These are phyloP conservation scores for Chloroclystis v-ata DNA, from an alignment of 2,888 invertebrate species.

Conservation along the genomic window DNA sequence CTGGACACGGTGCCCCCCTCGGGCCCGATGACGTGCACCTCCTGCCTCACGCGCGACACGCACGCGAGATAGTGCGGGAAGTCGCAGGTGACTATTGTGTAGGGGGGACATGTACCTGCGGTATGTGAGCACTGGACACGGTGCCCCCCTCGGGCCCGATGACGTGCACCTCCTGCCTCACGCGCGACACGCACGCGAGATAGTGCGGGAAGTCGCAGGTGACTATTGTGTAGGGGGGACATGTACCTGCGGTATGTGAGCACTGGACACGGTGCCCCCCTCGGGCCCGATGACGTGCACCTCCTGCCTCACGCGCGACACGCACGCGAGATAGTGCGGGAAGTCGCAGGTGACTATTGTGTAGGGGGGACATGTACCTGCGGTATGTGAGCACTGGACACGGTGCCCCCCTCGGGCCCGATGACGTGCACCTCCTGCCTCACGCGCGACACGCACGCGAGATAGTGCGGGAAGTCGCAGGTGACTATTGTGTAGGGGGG, in stretches of 20 bases:
- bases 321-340: conserved; percentile 98
- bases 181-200: conserved; percentile 95
- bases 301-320: conserved; percentile 96
- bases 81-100: conserved; percentile 94
- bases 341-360: conserved; percentile 83
- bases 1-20: conserved; percentile 98
- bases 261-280: conserved; percentile 97
- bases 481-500: neutral
- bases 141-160: conserved; percentile 99
- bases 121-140: conserved; percentile 93
- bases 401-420: conserved; percentile 98
- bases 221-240: conserved; percentile 81
- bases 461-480: conserved; percentile 97
- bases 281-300: conserved; percentile 98
- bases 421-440: conserved; percentile 97
- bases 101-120: conserved; percentile 67
- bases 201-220: conserved; percentile 99
- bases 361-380: conserved; percentile 53
- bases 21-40: conserved; percentile 97
- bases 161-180: conserved; percentile 97
- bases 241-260: conserved; percentile 85
- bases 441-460: conserved; percentile 96
- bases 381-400: conserved; percentile 94
- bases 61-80: conserved; percentile 99
- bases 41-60: conserved; percentile 95